Evolutionary conservation across 1,140 invertebrate genomes (phyloP), one percentile per base, ranked within the genome.

Genomic region (Branchinecta lynchi): DNA sequence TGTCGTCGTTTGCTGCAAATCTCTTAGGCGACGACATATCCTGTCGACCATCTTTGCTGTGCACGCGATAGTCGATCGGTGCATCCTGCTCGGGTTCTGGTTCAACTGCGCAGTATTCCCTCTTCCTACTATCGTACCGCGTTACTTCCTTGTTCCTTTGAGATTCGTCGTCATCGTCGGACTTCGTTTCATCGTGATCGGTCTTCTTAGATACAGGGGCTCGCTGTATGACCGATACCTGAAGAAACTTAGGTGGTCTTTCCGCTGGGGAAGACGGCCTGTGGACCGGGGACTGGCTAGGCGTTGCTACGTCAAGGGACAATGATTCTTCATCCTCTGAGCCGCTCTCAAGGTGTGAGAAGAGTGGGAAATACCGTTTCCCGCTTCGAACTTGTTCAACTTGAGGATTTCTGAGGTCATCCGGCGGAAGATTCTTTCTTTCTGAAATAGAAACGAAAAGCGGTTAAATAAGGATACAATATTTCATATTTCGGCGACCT

Each of bases 1-100:
- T 43, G 43, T 70, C 68, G 81, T 81, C 71, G 46, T 60, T 12
- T 44, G 12, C n/a, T 44, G 15, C 20, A 32, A 32, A 7, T 69
- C 60, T 6, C 43, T 45, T 3, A 17, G 66, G 21, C 43, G 43
- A 15, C 82, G 76, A 71, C 83, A 79, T 74, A 83, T 79, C 77
- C 82, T 77, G 71, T 83, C 84, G 71, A 84, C 82, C 69, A 86
- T 84, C 77, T 89, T 90, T 51, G 12, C 69, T 65, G 7, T 44
- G 44, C 70, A 92, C 87, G 73, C 88, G 89, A 77, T 92, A 92
- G 75, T 92, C 88, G 68, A 92, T 91, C 0, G 90, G 89, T 73
- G 90, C 88, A 66, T 91, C 89, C 79, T 92, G 86, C 74, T 82
- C 81, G 0, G 82, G 83, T 71, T 82, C 80, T 68, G 77, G 78